Evolutionary conservation across 2,113 vertebrate genomes (phyloP).

Genomic region (Syngnathus typhle): DNA sequence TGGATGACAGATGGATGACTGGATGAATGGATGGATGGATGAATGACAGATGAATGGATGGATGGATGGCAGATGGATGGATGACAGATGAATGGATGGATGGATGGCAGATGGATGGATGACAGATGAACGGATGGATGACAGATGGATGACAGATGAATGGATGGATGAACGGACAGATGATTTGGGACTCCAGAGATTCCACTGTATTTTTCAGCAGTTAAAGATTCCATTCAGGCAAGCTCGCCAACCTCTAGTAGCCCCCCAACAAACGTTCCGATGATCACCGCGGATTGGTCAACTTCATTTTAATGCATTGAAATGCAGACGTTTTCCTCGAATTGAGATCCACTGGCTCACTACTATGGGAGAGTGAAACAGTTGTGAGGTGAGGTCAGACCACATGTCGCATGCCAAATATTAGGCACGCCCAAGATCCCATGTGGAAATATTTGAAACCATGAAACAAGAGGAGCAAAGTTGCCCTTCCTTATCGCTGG

Average conservation of each 20-base stretch:
- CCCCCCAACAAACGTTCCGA: conserved; percentile 28
- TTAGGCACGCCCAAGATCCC: conserved; percentile 6
- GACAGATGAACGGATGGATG: too few relatives aligned
- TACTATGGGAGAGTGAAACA: conserved; percentile 46
- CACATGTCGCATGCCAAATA: conserved; percentile 43
- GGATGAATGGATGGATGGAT: too few relatives aligned
- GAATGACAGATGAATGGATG: too few relatives aligned
- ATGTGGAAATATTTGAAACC: conserved; percentile 14
- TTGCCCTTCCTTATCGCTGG: conserved; percentile 29
- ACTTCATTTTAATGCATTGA: neutral
- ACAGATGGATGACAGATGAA: too few relatives aligned
- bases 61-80: too few relatives aligned
- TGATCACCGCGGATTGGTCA: neutral
- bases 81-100: too few relatives aligned
- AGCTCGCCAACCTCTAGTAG: conserved; percentile 68
- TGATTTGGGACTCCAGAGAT: too few relatives aligned
- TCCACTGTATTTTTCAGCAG: conserved; percentile 9
- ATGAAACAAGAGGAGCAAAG: neutral
- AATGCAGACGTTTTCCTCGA: neutral
- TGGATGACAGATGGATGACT: too few relatives aligned
- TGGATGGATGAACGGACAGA: too few relatives aligned
- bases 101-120: too few relatives aligned
- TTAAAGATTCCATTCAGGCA: conserved; percentile 47
- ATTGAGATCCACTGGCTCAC: neutral
- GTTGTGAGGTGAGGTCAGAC: conserved; percentile 60